Percentiles rank a stretch among this genome's conserved stretches.
Conservation (phyloP, 2,797 vertebrate genomes). For the Holocentrus rufus region DNA sequence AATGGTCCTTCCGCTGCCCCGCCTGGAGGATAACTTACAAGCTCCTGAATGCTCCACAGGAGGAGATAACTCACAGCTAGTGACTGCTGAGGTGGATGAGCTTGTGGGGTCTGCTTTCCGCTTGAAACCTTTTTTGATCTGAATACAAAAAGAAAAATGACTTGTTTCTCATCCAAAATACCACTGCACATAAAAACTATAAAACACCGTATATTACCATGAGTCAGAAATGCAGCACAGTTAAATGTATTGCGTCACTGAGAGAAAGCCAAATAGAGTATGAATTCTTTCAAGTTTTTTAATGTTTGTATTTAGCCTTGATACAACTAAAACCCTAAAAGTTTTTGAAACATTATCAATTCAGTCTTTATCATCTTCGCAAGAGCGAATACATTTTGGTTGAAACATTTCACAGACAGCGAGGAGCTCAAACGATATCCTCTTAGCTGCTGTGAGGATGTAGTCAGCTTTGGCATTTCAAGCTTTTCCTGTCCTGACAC, state of each 20-base stretch:
- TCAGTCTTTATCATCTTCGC: not conserved
- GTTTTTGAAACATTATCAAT: not conserved
- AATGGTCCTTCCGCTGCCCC: constrained; percentile 77
- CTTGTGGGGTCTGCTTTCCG: constrained; percentile 87
- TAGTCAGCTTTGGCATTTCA: not conserved
- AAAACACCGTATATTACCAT: not conserved
- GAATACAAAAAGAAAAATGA: constrained; percentile 24
- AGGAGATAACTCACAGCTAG: constrained; percentile 68
- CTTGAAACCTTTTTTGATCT: constrained; percentile 88
- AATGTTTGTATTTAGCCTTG: not conserved
- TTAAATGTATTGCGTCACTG: not conserved
- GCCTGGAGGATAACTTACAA: constrained; percentile 62
- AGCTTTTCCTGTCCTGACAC: not conserved
- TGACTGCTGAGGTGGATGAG: constrained; percentile 69
- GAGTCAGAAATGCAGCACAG: not conserved
- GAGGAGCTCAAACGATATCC: not conserved
- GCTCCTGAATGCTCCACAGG: constrained; percentile 61
- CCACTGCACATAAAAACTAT: not conserved
- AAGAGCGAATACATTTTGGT: not conserved
- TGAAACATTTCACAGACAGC: not conserved
- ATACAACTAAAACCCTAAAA: not conserved
- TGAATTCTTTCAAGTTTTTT: not conserved
- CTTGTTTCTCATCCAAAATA: not conserved
- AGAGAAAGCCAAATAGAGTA: not conserved
- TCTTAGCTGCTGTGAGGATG: not conserved